phyloP scores from a whole-genome alignment of 2,888 invertebrate species.

The Amiota mariae region DNA sequence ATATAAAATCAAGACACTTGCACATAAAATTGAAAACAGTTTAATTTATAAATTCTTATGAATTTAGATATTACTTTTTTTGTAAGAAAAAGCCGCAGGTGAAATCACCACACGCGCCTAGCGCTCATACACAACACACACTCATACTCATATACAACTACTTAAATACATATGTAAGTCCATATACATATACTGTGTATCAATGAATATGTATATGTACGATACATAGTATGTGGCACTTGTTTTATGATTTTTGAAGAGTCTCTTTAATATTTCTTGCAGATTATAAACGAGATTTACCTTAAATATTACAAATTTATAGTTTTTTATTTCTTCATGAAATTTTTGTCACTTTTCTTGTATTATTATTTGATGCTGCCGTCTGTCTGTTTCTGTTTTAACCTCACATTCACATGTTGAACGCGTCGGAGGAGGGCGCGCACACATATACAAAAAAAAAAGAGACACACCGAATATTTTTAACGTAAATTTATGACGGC shows the following conservation, averaged over 20 bases:
- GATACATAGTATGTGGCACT: neutral
- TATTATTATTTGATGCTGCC: conserved; percentile 40
- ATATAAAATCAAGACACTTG: too few species aligned
- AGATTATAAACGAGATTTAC: too few species aligned
- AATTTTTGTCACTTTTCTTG: neutral
- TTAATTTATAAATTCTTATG: conserved; percentile 31
- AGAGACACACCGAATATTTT: neutral
- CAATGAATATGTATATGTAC: too few species aligned
- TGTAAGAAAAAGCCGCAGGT: too few species aligned
- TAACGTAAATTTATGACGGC: neutral
- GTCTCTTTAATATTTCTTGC: too few species aligned
- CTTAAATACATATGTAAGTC: neutral
- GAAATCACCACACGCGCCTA: too few species aligned
- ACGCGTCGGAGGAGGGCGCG: conserved; percentile 51
- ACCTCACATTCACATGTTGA: conserved; percentile 73
- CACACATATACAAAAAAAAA: conserved; percentile 14
- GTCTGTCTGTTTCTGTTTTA: conserved; percentile 64
- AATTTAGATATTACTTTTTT: neutral
- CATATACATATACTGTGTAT: neutral
- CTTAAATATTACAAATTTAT: too few species aligned
- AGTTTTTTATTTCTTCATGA: too few species aligned
- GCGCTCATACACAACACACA: neutral
- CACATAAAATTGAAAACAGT: too few species aligned
- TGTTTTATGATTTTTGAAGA: neutral
- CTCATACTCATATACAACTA: neutral